Evolutionary conservation across 2,113 vertebrate species (phyloP), one percentile per base, ranked within the genome.

Genomic region (Paracanthobrama guichenoti): DNA sequence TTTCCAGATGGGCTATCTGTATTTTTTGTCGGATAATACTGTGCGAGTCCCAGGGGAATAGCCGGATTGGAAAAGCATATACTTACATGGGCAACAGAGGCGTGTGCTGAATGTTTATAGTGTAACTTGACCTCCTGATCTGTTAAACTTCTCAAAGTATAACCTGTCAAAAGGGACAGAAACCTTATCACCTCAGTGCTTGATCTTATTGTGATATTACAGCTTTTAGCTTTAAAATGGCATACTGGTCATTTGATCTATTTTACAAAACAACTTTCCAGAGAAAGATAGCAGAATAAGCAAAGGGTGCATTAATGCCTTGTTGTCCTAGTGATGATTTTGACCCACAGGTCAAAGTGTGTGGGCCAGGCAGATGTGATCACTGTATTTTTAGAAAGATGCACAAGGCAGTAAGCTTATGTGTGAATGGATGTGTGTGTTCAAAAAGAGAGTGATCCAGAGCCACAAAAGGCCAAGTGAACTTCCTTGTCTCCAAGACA

Each of bases 391-490:
- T 82, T 82, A 73, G 84, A 35, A 44, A 13, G 48, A 82, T 64
- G 12, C 59, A 84, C 76, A 64, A 67, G 28, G 77, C 46, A 86
- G 82, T 84, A 76, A 59, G 80, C 42, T 62, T 78, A 73, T 79
- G 60, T 74, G 84, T 89, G 88, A 89, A 89, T 87, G 76, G 84
- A 69, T 75, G 77, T 84, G 74, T 86, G 88, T 89, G 84, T 82
- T 79, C 35, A n/a, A 35, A 53, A 48, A 77, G 75, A 79, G 66
- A 89, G 83, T 78, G 71, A 85, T 76, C 3, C 26, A 60, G 69
- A 73, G 66, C 64, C 84, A 89, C 84, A 87, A 86, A 87, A 60
- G 75, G 20, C n/a, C 78, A 62, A 81, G 86, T 89, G 88, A 86
- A 84, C 71, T 81, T 72, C 12, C 78, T 18, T n/a, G 78, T 86